Conservation (phyloP, 2,797 vertebrate genomes). For the Dallia pectoralis region DNA sequence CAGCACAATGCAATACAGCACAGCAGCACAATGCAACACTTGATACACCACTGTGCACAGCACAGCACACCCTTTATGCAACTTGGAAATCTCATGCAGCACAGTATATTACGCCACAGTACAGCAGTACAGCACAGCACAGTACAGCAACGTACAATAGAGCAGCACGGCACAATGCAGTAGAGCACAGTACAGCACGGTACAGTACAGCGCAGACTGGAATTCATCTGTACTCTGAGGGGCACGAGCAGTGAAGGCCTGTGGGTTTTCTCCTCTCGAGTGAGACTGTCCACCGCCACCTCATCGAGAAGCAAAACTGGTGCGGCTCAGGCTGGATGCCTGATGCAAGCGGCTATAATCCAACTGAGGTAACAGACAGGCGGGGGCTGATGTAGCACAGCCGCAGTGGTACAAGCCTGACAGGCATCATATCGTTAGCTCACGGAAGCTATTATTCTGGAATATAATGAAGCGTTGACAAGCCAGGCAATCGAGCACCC, state of each 20-base stretch:
- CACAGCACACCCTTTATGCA: too few species aligned
- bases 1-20: too few species aligned
- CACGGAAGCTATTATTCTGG: not conserved
- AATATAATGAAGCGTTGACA: not conserved
- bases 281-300: constrained; percentile 42
- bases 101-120: too few species aligned
- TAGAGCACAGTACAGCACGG: too few species aligned
- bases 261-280: constrained; percentile 37
- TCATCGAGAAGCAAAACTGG: constrained; percentile 1
- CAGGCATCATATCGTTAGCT: not conserved
- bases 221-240: not conserved
- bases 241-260: constrained; percentile 1
- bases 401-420: not conserved
- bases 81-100: too few species aligned
- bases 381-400: not conserved
- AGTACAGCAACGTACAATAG: too few species aligned
- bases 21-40: too few species aligned
- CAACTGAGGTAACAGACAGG: not conserved
- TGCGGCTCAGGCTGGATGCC: not conserved
- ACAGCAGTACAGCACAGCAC: too few species aligned
- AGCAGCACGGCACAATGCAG: too few species aligned
- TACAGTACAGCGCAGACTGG: not conserved
- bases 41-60: too few species aligned
- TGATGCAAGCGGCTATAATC: not conserved
- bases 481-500: not conserved